Evolutionary conservation across 2,113 vertebrate species (phyloP), one percentile per base, ranked within the genome.

Genomic region (Colinus virginianus): DNA sequence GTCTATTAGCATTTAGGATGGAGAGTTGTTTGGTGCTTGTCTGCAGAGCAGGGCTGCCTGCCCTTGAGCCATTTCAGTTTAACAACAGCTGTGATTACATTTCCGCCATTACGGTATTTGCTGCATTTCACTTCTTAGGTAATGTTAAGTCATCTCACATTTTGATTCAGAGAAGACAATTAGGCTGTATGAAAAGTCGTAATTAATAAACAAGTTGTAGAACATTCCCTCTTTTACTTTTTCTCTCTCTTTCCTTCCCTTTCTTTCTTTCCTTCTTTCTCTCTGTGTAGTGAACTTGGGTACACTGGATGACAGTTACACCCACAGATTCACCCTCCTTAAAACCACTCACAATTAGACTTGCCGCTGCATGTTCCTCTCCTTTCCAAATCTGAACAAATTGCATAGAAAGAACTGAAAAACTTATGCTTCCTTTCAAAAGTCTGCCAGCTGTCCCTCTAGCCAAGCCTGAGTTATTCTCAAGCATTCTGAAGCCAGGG

Each of bases 281-380:
- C 68, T 19, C 32, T 49, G 13, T 5, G 4, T 18, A 30, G 19
- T 45, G 12, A 90, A 84, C 61, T 61, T 82, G 38, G 78, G 59
- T 90, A 51, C 51, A 25, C 49, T 56, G 62, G n/a, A 78, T 95
- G 87, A 89, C 80, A 89, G 86, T 88, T 81, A 95, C 93, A 90
- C 95, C 93, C 95, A 95, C 84, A 40, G 84, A 71, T 94, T 95
- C 84, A 91, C 82, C 84, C 90, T 93, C 88, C 87, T 82, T 91
- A 75, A 92, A 90, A 42, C 26, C 48, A 74, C 78, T 89, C 90
- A 72, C 22, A 75, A 51, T 46, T 74, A 74, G 88, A 84, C 96
- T 84, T 97, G 95, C 77, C 7, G 1, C 78, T 91, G 90, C 95
- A 91, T 61, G 96, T 84, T 88, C 51, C 53, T 84, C 78, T 94